These are phyloP conservation scores for Podarcis siculus DNA, from an alignment of 2,797 vertebrate genomes.

Conservation along the genomic window DNA sequence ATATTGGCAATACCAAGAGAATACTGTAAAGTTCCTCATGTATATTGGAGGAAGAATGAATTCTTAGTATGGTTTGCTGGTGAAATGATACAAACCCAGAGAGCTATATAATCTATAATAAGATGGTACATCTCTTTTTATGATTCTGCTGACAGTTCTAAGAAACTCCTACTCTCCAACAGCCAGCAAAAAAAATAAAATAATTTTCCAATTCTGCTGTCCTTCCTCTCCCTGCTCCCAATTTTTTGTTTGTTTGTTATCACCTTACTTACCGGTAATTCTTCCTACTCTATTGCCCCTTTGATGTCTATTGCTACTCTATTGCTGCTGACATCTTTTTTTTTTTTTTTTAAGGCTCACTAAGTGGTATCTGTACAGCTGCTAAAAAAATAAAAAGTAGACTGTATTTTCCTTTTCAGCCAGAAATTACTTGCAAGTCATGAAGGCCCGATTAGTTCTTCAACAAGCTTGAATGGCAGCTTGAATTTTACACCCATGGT, in stretches of 20 bases:
- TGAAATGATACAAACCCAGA: constrained; percentile 49
- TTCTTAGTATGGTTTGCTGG: constrained; percentile 28
- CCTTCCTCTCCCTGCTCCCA: not conserved
- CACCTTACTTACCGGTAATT: not conserved
- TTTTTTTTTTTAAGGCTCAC: accelerated
- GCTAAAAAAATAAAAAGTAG: not conserved
- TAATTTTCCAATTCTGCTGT: constrained; percentile 24
- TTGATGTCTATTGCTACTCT: not conserved
- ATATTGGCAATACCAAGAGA: not conserved
- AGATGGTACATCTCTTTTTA: constrained; percentile 52
- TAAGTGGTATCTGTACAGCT: not conserved
- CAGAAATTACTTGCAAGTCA: constrained; percentile 20
- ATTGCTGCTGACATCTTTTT: not conserved
- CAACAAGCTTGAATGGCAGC: constrained; percentile 32
- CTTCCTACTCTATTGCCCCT: not conserved
- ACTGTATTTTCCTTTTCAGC: not conserved
- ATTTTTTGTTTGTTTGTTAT: not conserved
- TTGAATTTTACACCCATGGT: not conserved
- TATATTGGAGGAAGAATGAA: not conserved
- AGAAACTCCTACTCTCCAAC: constrained; percentile 39
- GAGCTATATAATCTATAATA: constrained; percentile 46
- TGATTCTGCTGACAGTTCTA: constrained; percentile 50
- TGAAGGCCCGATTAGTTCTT: constrained; percentile 14
- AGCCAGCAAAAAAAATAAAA: constrained; percentile 19
- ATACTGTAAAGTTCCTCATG: constrained; percentile 21